A percentile compares a stretch with the other conserved stretches of the same genome.
Evolutionary conservation across 64 coral and sea anemone genomes (phyloP).

Genomic region (Montipora efflorescens): DNA sequence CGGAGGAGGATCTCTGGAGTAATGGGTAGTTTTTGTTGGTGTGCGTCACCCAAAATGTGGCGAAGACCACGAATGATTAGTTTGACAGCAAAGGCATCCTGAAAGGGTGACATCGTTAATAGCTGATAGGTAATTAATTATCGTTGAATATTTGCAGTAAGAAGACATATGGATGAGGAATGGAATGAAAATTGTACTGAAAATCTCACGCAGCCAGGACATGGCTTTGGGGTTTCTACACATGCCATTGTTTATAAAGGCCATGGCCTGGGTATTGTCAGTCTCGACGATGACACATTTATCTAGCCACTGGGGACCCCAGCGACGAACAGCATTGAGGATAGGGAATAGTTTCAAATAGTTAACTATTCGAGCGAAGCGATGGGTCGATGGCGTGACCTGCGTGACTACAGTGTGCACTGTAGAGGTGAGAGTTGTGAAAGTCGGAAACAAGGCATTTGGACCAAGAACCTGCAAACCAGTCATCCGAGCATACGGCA

Average conservation of each 20-base stretch:
- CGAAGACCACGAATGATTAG: conserved; percentile 10
- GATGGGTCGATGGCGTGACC: conserved; percentile 25
- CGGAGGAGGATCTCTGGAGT: no score
- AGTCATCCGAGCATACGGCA: conserved; percentile 24
- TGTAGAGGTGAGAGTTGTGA: not conserved
- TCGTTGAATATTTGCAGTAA: conserved; percentile 27
- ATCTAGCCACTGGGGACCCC: not conserved
- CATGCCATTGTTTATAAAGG: no score
- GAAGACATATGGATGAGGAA: not conserved
- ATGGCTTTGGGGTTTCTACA: no score
- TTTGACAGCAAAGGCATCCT: conserved; percentile 22
- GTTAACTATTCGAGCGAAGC: conserved; percentile 22
- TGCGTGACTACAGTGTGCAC: not conserved
- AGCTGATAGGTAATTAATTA: conserved; percentile 12
- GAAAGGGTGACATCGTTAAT: conserved; percentile 38
- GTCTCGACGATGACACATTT: conserved; percentile 21
- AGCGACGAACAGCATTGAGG: not conserved
- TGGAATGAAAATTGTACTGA: not conserved
- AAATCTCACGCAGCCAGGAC: no score
- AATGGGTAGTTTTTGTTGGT: no score
- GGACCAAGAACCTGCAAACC: conserved; percentile 30
- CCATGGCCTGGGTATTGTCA: conserved; percentile 27
- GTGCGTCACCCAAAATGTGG: no score
- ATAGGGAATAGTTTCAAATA: conserved; percentile 27
- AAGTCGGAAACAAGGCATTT: not conserved